Base-by-base conservation (phyloP, 2,888 invertebrate species). In the Netelia fuscicornis region DNA sequence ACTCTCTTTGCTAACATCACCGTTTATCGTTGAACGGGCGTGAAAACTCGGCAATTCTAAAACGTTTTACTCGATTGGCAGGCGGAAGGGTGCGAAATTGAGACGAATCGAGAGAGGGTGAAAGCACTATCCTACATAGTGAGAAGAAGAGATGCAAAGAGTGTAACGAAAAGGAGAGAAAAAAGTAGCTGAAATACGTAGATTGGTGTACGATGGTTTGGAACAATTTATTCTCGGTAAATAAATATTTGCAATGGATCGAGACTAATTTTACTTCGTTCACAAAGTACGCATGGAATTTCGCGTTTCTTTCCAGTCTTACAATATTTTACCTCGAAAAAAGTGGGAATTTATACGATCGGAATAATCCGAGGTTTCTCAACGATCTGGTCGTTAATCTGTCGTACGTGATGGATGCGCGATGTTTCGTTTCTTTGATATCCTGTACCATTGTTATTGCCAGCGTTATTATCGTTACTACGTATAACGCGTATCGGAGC, bases 51-150 rank as follows among this genome's bases (percentile, higher is more conserved):
- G 81, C 81, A 74, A 78, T 84, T 78, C 74, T 25, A 56, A 81
- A 68, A 77, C 77, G 78, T 77, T 84, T 81, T 78, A 74, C 81
- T 81, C 81, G 71, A 78, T 81, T 84, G 84, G 76, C 75, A 76
- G 71, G 60, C 80, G 56, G 25, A 37, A 65, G 76, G 68, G 77
- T 78, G 81, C 44, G 62, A 64, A 67, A 78, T 78, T 74, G 62
- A 56, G 62, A 77, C 52, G 72, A 75, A 76, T 64, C 17, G 64
- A 74, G 56, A 60, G 67, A 60, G 10, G 37, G 30, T 58, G 71
- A 44, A 20, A 30, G 70, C 52, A 10, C 77, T 77, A 54, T 23
- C 62, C 44, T 30, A 10, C 48, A 56, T 17, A 20, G 56, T 65
- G 44, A 44, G n/a, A 52, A 68, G 20, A 20, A 9, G 58, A 2